Conservation (phyloP, 2,113 vertebrate species). For the Entelurus aequoreus region DNA sequence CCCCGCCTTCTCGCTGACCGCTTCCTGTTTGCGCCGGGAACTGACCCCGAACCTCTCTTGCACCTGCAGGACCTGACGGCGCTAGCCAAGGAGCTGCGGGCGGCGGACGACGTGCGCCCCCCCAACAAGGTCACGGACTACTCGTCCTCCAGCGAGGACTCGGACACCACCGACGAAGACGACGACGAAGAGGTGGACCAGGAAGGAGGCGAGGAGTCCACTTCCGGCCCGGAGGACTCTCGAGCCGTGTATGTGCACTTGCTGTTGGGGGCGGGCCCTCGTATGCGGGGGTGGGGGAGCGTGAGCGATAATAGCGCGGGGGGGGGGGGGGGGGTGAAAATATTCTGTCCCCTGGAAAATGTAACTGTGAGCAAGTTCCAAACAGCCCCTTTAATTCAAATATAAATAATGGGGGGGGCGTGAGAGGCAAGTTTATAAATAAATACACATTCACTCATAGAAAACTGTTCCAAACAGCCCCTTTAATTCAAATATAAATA, state of each 20-base stretch:
- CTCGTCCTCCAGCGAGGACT: slow-evolving; percentile 96
- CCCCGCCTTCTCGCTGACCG: slow-evolving; percentile 43
- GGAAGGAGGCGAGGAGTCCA: slow-evolving; percentile 89
- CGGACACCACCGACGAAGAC: slow-evolving; percentile 93
- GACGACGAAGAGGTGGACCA: slow-evolving; percentile 96
- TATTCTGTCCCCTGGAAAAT: too few relatives aligned
- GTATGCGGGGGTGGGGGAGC: too few relatives aligned
- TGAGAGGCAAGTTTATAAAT: too few relatives aligned
- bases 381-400: too few relatives aligned
- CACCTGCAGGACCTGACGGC: slow-evolving; percentile 86
- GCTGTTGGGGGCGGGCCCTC: neutral
- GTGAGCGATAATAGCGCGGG: too few relatives aligned
- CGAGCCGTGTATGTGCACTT: slow-evolving; percentile 81
- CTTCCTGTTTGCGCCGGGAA: slow-evolving; percentile 29
- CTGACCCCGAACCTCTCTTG: neutral
- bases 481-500: too few relatives aligned
- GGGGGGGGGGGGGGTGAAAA: too few relatives aligned
- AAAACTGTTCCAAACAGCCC: too few relatives aligned
- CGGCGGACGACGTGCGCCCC: slow-evolving; percentile 89
- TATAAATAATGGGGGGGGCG: too few relatives aligned
- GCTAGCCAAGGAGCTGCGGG: slow-evolving; percentile 91
- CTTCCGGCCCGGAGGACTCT: slow-evolving; percentile 90
- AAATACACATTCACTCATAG: too few relatives aligned
- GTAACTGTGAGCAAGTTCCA: too few relatives aligned
- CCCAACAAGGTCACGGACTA: slow-evolving; percentile 96